These are phyloP conservation scores for Palaemon carinicauda DNA, from an alignment of 1,140 invertebrate genomes.

Conservation along the genomic window DNA sequence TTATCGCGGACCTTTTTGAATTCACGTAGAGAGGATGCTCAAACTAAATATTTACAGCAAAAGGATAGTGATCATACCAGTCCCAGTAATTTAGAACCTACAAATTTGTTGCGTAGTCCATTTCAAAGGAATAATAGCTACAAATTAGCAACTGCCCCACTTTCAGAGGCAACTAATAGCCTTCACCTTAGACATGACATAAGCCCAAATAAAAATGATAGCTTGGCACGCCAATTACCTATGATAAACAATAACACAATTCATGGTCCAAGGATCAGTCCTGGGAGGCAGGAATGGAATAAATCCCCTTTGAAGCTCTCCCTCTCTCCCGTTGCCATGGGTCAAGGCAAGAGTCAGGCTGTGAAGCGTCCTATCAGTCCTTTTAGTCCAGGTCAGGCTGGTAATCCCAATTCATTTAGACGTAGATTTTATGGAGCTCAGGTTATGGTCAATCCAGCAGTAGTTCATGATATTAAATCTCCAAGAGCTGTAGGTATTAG, in stretches of 20 bases:
- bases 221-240: slow-evolving; percentile 14
- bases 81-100: background rate
- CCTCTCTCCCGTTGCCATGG: background rate
- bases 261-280: slow-evolving; percentile 37
- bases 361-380: slow-evolving; percentile 41
- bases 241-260: slow-evolving; percentile 38
- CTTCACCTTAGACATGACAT: slow-evolving; percentile 30
- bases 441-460: slow-evolving; percentile 47
- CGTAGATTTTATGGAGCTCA: slow-evolving; percentile 53
- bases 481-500: slow-evolving; percentile 30
- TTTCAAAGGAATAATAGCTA: slow-evolving; percentile 57
- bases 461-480: slow-evolving; percentile 45
- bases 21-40: too few species aligned
- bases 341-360: slow-evolving; percentile 33
- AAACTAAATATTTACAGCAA: too few species aligned
- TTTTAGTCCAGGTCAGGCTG: slow-evolving; percentile 32
- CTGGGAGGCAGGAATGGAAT: background rate
- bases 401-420: slow-evolving; percentile 42
- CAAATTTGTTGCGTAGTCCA: slow-evolving; percentile 22
- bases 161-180: slow-evolving; percentile 54
- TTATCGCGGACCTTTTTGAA: background rate
- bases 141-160: slow-evolving; percentile 46
- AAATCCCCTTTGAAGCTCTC: background rate
- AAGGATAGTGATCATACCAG: background rate
- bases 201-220: background rate